Evolutionary conservation across 2,113 vertebrate genomes (phyloP).

Genomic region (Merops nubicus): DNA sequence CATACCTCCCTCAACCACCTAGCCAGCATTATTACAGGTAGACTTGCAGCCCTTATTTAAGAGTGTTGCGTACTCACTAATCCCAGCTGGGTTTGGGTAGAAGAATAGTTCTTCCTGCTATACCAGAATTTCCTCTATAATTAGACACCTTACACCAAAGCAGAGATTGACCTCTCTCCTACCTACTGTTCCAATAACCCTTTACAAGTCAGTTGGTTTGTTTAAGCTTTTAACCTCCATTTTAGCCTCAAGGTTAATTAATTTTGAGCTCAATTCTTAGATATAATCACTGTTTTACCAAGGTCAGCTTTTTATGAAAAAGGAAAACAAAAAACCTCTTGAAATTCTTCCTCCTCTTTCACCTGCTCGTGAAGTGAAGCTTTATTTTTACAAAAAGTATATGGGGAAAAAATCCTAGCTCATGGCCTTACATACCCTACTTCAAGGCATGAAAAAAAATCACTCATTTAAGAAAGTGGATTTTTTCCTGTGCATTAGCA

Average conservation of each 20-base stretch:
- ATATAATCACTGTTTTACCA: not conserved
- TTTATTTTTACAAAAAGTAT: not conserved
- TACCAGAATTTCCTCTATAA: not conserved
- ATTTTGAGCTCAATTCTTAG: not conserved
- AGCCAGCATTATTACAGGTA: accelerated
- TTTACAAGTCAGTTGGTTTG: accelerated
- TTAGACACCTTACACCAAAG: not conserved
- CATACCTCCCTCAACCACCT: not conserved
- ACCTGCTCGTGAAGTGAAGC: not conserved
- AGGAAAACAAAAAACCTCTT: not conserved
- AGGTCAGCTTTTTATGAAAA: not conserved
- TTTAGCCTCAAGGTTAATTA: not conserved
- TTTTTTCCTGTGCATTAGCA: not conserved
- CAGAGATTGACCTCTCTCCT: not conserved
- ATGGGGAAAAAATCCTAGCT: not conserved
- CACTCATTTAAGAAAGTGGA: not conserved
- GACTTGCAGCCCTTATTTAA: not conserved
- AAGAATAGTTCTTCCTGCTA: not conserved
- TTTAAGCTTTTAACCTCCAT: not conserved
- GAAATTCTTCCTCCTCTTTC: not conserved
- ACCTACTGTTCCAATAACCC: not conserved
- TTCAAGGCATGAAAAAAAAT: not conserved
- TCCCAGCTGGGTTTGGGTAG: not conserved
- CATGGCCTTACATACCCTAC: not conserved
- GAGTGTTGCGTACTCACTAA: accelerated